Percentiles rank a stretch among this genome's conserved stretches.
Conservation (phyloP, 2,797 vertebrate species). For the Acridotheres tristis region DNA sequence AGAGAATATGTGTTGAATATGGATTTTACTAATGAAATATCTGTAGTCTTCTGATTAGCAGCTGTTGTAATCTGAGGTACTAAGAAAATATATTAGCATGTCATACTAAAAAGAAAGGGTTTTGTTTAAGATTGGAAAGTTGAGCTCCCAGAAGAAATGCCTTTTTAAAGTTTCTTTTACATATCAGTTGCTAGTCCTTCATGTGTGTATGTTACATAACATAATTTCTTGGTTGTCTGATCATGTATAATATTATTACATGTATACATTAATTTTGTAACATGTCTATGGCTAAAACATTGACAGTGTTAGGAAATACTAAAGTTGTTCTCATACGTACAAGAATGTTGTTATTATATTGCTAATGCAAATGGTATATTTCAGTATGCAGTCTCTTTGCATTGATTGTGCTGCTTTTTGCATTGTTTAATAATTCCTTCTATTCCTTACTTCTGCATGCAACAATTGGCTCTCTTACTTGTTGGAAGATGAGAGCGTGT, state of each 20-base stretch:
- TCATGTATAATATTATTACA: neutral
- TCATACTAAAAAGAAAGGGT: neutral
- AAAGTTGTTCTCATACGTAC: neutral
- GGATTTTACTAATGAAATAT: neutral
- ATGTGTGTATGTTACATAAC: neutral
- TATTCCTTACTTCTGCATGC: conserved; percentile 69
- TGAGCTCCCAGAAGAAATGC: neutral
- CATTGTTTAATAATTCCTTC: conserved; percentile 57
- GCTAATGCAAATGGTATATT: conserved; percentile 1
- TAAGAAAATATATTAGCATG: neutral
- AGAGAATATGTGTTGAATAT: fast-evolving
- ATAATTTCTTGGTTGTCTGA: neutral
- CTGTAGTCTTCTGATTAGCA: neutral
- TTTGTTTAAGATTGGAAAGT: neutral
- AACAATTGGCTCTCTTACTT: conserved; percentile 69
- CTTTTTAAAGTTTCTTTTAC: neutral
- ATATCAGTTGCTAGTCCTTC: neutral
- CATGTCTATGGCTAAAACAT: neutral
- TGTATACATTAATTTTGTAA: neutral
- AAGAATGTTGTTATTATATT: neutral
- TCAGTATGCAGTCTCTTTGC: conserved; percentile 36
- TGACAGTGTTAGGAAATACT: neutral
- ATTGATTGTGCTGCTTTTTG: conserved; percentile 16
- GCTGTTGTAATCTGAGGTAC: neutral
- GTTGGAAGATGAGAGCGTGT: conserved; percentile 66